Conservation (phyloP, 2,888 invertebrate genomes). For the Strigamia maritima region DNA sequence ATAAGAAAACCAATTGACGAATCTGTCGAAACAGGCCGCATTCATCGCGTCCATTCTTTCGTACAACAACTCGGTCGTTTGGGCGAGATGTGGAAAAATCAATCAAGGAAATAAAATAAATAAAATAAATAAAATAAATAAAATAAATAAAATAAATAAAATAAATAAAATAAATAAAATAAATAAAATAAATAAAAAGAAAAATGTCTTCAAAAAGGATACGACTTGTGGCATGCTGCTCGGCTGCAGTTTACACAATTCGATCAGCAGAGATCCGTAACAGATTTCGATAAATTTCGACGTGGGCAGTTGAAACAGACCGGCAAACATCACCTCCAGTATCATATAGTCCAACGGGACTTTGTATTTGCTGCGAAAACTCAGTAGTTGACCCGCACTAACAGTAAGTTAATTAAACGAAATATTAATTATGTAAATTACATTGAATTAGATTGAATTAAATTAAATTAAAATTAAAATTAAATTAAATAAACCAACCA, state of each 20-base stretch:
- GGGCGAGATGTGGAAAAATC: slow-evolving; percentile 68
- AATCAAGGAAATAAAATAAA: slow-evolving; percentile 21
- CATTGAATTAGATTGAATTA: background rate
- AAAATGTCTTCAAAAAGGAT: slow-evolving; percentile 43
- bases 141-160: background rate
- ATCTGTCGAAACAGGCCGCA: slow-evolving; percentile 91
- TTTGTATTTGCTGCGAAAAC: slow-evolving; percentile 87
- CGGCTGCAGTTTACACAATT: slow-evolving; percentile 93
- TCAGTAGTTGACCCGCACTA: slow-evolving; percentile 81
- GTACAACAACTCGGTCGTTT: slow-evolving; percentile 95
- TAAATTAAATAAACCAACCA: slow-evolving; percentile 59
- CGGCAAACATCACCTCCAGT: slow-evolving; percentile 88
- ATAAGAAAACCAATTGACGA: slow-evolving; percentile 96
- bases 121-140: background rate
- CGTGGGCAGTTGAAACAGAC: slow-evolving; percentile 86
- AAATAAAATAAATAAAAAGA: background rate
- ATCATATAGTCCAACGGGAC: slow-evolving; percentile 97
- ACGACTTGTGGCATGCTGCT: slow-evolving; percentile 88
- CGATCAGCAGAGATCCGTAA: slow-evolving; percentile 92
- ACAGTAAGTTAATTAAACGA: slow-evolving; percentile 44
- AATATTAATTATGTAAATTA: background rate
- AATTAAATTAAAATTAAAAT: no score
- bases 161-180: background rate
- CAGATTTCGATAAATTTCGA: slow-evolving; percentile 86
- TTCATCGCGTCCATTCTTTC: slow-evolving; percentile 96